Conservation (phyloP, 2,888 invertebrate genomes). For the Orchesella flavescens region DNA sequence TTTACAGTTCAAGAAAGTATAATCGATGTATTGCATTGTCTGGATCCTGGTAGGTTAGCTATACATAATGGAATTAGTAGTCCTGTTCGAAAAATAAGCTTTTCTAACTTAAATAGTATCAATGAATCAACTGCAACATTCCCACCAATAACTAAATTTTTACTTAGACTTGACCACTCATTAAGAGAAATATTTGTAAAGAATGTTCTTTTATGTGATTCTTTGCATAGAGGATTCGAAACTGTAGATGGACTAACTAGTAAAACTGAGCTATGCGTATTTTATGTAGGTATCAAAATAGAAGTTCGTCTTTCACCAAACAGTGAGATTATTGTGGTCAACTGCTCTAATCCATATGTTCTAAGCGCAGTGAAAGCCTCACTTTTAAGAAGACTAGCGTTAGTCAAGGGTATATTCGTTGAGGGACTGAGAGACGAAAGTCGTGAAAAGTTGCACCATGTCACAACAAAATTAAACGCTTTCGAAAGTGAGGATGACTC, state of each 20-base stretch:
- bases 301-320: constrained; percentile 16
- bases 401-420: constrained; percentile 36
- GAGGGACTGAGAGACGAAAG: constrained; percentile 31
- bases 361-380: constrained; percentile 61
- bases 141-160: constrained; percentile 58
- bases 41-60: constrained; percentile 44
- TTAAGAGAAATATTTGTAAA: constrained; percentile 46
- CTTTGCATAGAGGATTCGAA: constrained; percentile 51
- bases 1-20: constrained; percentile 29
- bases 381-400: constrained; percentile 55
- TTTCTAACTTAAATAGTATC: not conserved
- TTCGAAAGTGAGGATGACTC: not conserved
- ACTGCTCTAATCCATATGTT: constrained; percentile 54
- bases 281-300: constrained; percentile 59
- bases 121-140: constrained; percentile 13
- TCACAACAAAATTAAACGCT: constrained; percentile 40
- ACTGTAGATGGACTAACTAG: constrained; percentile 14
- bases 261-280: constrained; percentile 36
- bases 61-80: not conserved
- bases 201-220: constrained; percentile 56
- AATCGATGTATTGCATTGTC: constrained; percentile 59
- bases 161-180: constrained; percentile 43
- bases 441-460: constrained; percentile 54
- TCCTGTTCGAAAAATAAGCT: not conserved
- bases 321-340: constrained; percentile 31